Percentiles rank a stretch among this genome's conserved stretches.
Evolutionary conservation across 2,888 invertebrate genomes (phyloP).

Genomic region (Dexiosoma caninum): DNA sequence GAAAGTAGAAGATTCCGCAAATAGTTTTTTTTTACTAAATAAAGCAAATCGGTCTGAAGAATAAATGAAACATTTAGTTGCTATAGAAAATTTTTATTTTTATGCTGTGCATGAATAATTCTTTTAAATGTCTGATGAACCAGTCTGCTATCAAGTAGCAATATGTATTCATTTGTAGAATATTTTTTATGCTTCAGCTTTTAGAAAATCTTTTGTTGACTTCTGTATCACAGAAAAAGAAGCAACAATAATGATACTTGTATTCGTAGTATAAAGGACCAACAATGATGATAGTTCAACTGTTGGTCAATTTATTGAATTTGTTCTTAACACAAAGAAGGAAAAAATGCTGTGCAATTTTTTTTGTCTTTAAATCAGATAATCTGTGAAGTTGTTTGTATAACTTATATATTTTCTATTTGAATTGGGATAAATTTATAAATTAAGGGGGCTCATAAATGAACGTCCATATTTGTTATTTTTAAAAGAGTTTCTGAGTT

Average conservation of each 20-base stretch:
- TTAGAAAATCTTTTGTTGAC: constrained; percentile 7
- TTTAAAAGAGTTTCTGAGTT: too few relatives aligned
- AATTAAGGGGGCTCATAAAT: neutral
- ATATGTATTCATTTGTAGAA: constrained; percentile 21
- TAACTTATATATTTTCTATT: neutral
- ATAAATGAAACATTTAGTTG: too few relatives aligned
- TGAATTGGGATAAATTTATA: neutral
- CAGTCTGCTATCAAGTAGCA: neutral
- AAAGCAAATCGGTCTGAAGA: too few relatives aligned
- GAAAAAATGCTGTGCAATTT: neutral
- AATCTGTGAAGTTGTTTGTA: constrained; percentile 6
- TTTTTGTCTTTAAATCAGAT: constrained; percentile 41
- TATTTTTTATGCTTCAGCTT: constrained; percentile 13
- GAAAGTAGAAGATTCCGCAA: too few relatives aligned
- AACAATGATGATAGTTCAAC: constrained; percentile 62
- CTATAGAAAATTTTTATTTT: too few relatives aligned
- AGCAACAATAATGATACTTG: neutral
- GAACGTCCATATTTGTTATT: too few relatives aligned
- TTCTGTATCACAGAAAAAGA: constrained; percentile 1
- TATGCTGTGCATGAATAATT: too few relatives aligned
- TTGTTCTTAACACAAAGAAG: constrained; percentile 46
- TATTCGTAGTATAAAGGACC: constrained; percentile 7
- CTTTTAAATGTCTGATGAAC: neutral
- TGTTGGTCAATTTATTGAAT: constrained; percentile 75
- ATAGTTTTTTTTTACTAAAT: too few relatives aligned